A percentile compares a stretch with the other conserved stretches of the same genome.
Evolutionary conservation across 2,888 invertebrate species (phyloP).

Genomic region (Drosophila hamatofila): DNA sequence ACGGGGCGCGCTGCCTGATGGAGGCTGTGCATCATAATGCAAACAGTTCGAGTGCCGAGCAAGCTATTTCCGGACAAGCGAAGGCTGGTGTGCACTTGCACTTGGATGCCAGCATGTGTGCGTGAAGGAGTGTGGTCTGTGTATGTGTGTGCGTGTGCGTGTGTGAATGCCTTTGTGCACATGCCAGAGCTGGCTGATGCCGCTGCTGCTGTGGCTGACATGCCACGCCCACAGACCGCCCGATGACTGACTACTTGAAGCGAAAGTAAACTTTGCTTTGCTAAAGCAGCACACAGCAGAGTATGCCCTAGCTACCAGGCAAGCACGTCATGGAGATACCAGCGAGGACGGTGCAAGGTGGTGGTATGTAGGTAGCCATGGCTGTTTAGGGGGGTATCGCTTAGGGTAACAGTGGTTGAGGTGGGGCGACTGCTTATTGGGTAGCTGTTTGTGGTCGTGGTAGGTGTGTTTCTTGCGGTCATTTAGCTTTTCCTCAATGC

Average conservation of each 20-base stretch:
- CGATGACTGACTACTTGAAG: slow-evolving; percentile 71
- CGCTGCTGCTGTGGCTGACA: slow-evolving; percentile 48
- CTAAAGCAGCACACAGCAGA: slow-evolving; percentile 37
- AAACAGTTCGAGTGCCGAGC: slow-evolving; percentile 74
- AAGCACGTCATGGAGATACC: background rate
- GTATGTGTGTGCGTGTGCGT: background rate
- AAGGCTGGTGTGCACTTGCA: slow-evolving; percentile 41
- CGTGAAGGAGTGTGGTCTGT: background rate
- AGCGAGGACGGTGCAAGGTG: background rate
- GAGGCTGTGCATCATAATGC: slow-evolving; percentile 68
- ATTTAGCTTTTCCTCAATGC: slow-evolving; percentile 74
- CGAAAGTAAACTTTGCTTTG: slow-evolving; percentile 75
- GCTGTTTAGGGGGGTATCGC: background rate
- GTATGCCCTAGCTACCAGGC: slow-evolving; percentile 38
- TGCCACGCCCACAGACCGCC: slow-evolving; percentile 31
- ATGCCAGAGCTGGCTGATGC: slow-evolving; percentile 48
- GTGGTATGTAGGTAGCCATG: no score
- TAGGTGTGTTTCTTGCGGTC: slow-evolving; percentile 75
- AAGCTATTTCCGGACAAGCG: slow-evolving; percentile 58
- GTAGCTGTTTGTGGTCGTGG: slow-evolving; percentile 30
- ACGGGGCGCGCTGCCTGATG: background rate
- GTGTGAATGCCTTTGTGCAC: slow-evolving; percentile 22
- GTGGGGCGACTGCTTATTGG: background rate
- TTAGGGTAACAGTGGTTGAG: background rate
- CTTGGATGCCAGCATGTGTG: slow-evolving; percentile 39